Base-by-base conservation (phyloP, 30 jellyfish, hydroid and myxozoan genomes). In the Aurelia aurita region DNA sequence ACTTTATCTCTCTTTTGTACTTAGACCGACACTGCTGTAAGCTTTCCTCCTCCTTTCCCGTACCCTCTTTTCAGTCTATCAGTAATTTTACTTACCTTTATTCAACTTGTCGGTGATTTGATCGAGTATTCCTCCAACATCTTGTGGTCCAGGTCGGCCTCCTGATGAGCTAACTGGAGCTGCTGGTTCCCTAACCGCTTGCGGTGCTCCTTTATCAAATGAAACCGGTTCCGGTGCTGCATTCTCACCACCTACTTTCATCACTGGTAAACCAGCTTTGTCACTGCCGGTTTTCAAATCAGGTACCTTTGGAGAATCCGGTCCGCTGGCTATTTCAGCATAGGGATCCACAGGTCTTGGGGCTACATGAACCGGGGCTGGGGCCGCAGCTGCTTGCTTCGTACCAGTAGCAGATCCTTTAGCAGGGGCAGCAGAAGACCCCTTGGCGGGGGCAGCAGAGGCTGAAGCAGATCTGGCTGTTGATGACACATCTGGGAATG, bases 271-370 rank as follows among this genome's bases (percentile, higher is more conserved):
- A 21, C 88, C 86, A 23, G 88, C 94, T 47, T 75, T 75, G 13
- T 89, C 97, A 19, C 90, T 69, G 69, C 86, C 97, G 3, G 97
- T 81, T 80, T 90, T 95, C 47, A 95, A 65, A 45, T 89, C 99
- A 5, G 99, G 99, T 6, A 91, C 62, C 55, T 89, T 95, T 10
- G 99, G 99, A 11, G 97, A 84, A 72, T 95, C 99, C 21, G 99
- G 99, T 5, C 99, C 99, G 8, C 72, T 87, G 25, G 99, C 99
- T 3, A 95, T 95, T 59, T 95, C 99, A 16, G 99, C 99, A 70
- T 95, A 95, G 10, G 99, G 99, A 66, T 95, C 99, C 0, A 58
- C 82, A 7, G 74, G 55, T 44, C 62, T 34, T 31, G 65, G 45
- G 18, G 60, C 46, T 13, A 21, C 72, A n/a, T 85, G 59, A 0